Percentiles rank a stretch among this genome's conserved stretches.
These are phyloP conservation scores for Leucophenga varia DNA, from an alignment of 1,140 invertebrate species.

Conservation along the genomic window DNA sequence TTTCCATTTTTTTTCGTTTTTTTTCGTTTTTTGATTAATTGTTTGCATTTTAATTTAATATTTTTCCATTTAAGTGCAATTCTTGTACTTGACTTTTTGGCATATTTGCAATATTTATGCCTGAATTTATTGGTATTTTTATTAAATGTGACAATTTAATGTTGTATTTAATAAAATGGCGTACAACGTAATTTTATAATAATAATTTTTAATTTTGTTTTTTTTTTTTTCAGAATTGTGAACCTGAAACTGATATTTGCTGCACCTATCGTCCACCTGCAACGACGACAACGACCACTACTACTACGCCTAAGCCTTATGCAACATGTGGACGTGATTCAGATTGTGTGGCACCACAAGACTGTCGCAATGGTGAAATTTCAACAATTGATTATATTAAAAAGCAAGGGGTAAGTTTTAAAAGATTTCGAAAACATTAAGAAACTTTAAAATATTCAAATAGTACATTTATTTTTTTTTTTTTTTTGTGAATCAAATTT, in stretches of 20 bases:
- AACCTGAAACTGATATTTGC: constrained; percentile 37
- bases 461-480: no score
- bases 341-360: constrained; percentile 42
- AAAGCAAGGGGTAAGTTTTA: constrained; percentile 41
- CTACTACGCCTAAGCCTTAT: constrained; percentile 29
- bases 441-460: no score
- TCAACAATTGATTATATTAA: constrained; percentile 38
- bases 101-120: neutral
- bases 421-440: no score
- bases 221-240: constrained; percentile 36
- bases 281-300: constrained; percentile 29
- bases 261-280: constrained; percentile 37
- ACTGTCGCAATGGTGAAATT: constrained; percentile 49
- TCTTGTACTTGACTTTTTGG: neutral
- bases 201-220: neutral
- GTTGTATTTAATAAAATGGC: neutral
- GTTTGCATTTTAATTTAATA: neutral
- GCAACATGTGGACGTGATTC: constrained; percentile 33
- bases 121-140: neutral
- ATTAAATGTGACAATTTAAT: neutral
- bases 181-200: no score
- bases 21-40: neutral
- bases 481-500: constrained; percentile 11
- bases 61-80: neutral
- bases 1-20: no score